These are phyloP conservation scores for human (Homo sapiens) DNA, from an alignment of 2,113 vertebrate genomes.

Conservation along the genomic window DNA sequence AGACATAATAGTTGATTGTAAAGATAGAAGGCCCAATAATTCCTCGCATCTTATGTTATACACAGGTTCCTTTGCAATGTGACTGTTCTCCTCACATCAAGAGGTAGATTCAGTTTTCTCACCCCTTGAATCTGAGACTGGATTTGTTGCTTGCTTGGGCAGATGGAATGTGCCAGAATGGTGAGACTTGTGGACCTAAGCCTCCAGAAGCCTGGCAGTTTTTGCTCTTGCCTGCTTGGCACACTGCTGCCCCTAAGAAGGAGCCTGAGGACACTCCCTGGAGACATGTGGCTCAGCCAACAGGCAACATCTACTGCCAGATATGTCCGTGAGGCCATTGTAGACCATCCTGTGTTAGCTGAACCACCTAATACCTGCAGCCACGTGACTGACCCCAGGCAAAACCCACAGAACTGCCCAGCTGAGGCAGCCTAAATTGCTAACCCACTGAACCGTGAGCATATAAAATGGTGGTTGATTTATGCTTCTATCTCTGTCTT, in stretches of 20 bases:
- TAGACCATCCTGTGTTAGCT: not conserved
- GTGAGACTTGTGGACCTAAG: not conserved
- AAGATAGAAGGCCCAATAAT: not conserved
- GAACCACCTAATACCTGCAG: not conserved
- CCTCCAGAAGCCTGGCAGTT: not conserved
- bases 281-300: not conserved
- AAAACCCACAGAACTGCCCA: not conserved
- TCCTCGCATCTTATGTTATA: not conserved
- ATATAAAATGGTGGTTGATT: not conserved
- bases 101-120: not conserved
- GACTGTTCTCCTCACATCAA: not conserved
- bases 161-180: not conserved
- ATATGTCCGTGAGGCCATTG: accelerated
- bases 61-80: not conserved
- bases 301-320: not conserved
- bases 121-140: not conserved
- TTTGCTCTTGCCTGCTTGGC: not conserved
- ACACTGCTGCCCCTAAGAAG: not conserved
- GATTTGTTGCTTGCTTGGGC: not conserved
- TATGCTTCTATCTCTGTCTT: not conserved
- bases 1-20: not conserved
- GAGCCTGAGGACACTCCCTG: not conserved
- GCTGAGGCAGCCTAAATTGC: not conserved
- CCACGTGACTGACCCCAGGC: not conserved
- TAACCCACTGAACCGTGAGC: not conserved